phyloP scores from a whole-genome alignment of 2,888 invertebrate genomes.

The Watsonalla cultraria region DNA sequence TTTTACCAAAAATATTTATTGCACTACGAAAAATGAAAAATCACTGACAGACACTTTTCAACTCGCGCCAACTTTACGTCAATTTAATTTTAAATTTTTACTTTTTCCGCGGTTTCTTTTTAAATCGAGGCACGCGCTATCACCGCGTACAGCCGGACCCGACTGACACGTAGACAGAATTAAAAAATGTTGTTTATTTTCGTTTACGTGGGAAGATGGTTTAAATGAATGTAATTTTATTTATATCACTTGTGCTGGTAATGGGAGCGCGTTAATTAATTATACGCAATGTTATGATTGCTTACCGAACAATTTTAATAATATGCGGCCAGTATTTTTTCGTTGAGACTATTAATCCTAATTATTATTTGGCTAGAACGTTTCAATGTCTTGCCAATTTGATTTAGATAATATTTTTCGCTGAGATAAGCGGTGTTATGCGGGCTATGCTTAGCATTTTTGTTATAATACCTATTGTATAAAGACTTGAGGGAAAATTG shows the following conservation, averaged over 20 bases:
- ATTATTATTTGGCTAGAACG: not conserved
- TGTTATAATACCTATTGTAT: no score
- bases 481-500: no score
- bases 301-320: not conserved
- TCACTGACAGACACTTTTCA: not conserved
- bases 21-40: not conserved
- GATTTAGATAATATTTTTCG: no score
- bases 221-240: slow-evolving; percentile 10
- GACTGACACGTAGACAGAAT: slow-evolving; percentile 11
- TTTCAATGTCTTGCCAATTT: no score
- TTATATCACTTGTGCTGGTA: not conserved
- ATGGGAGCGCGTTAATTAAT: not conserved
- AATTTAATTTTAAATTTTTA: not conserved
- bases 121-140: not conserved
- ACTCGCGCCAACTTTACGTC: not conserved
- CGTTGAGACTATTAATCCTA: not conserved
- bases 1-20: not conserved
- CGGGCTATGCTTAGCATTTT: no score
- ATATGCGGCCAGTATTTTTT: not conserved
- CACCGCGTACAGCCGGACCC: not conserved
- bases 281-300: not conserved
- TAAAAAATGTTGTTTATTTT: slow-evolving; percentile 12
- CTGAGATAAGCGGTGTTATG: no score
- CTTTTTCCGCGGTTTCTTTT: not conserved
- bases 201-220: slow-evolving; percentile 4